Conservation (phyloP, 2,888 invertebrate genomes). For the Drosophila testacea region DNA sequence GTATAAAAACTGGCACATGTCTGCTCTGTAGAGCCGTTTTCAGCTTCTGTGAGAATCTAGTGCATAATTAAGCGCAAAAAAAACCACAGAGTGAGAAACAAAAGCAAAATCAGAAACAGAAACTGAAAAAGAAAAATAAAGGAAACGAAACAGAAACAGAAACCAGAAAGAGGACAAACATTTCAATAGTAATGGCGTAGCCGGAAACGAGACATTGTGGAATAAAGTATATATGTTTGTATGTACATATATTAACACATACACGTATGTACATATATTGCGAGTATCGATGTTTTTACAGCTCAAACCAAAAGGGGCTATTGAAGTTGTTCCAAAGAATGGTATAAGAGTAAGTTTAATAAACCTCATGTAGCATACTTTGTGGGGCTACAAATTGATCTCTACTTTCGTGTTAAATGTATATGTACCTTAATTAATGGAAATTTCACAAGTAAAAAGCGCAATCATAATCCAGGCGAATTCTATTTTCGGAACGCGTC, state of each 20-base stretch:
- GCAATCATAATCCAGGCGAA: conserved; percentile 1
- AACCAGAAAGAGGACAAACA: conserved; percentile 33
- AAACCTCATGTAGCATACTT: too few relatives aligned
- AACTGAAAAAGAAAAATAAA: conserved; percentile 6
- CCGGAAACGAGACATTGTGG: conserved; percentile 52
- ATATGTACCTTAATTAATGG: neutral
- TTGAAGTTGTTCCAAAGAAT: conserved; percentile 15
- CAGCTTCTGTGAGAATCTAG: conserved; percentile 37
- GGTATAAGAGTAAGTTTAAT: neutral
- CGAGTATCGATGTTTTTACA: conserved; percentile 48
- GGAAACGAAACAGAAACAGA: neutral
- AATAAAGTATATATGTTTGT: conserved; percentile 5
- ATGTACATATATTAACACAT: neutral
- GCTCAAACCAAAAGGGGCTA: conserved; percentile 1
- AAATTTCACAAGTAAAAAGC: neutral
- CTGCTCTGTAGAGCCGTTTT: conserved; percentile 33
- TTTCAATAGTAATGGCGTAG: conserved; percentile 40
- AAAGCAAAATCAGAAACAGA: conserved; percentile 32
- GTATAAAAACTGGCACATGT: conserved; percentile 27
- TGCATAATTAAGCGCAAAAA: conserved; percentile 67
- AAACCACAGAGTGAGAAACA: conserved; percentile 50
- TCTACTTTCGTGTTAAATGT: too few relatives aligned
- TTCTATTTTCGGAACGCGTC: conserved; percentile 25
- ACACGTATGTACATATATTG: neutral
- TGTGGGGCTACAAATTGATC: too few relatives aligned